A percentile compares a stretch with the other conserved stretches of the same genome.
Evolutionary conservation across 2,113 vertebrate genomes (phyloP).

Genomic region (Ahaetulla prasina): DNA sequence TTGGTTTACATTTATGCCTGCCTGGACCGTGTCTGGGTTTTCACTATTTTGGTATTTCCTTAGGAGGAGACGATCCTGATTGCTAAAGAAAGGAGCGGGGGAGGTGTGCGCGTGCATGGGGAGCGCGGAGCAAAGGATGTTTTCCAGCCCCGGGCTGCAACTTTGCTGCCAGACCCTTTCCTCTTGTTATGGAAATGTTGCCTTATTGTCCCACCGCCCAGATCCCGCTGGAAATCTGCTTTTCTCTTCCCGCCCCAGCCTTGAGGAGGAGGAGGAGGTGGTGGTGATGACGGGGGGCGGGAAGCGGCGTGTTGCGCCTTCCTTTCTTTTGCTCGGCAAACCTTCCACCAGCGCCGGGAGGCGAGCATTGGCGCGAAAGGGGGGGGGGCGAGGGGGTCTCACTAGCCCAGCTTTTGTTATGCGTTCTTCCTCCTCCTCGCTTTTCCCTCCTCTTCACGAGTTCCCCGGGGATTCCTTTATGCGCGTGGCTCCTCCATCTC

Average conservation of each 20-base stretch:
- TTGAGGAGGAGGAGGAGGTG: background rate
- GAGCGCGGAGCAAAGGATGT: background rate
- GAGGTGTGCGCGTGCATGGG: background rate
- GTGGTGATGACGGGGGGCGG: background rate
- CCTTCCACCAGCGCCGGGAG: background rate
- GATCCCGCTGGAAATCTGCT: constrained; percentile 5
- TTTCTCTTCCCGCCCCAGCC: background rate
- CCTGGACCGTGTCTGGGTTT: background rate
- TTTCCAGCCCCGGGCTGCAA: background rate
- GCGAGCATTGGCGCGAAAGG: background rate
- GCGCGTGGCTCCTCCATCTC: background rate
- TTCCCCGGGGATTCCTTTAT: background rate
- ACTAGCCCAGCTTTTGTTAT: constrained; percentile 39
- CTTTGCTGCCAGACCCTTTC: background rate
- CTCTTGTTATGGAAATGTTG: constrained; percentile 2
- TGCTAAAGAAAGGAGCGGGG: background rate
- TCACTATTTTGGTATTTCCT: background rate
- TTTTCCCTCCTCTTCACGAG: background rate
- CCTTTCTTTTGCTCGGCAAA: background rate
- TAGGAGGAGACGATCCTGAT: background rate
- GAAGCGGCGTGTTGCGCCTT: background rate
- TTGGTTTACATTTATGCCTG: background rate
- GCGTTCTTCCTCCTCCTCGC: background rate
- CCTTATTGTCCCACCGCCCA: background rate
- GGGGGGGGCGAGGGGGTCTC: background rate